These are phyloP conservation scores for Epinephelus cyanopodus DNA, from an alignment of 2,113 vertebrate genomes.

Conservation along the genomic window DNA sequence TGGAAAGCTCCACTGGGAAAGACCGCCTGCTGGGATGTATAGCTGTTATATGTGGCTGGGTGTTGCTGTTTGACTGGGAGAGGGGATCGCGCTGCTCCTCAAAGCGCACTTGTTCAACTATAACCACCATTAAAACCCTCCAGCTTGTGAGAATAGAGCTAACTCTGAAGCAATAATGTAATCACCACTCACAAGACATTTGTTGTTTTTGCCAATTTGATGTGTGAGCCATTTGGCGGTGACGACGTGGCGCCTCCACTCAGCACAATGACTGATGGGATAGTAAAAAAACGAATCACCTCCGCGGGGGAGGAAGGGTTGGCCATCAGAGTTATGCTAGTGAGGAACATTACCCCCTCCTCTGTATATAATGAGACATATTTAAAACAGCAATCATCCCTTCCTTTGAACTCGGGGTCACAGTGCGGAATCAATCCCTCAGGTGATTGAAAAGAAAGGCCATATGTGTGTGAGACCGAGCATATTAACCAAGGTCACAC, in stretches of 20 bases:
- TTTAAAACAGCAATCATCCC: slow-evolving; percentile 83
- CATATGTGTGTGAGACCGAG: slow-evolving; percentile 62
- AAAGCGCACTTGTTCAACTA: slow-evolving; percentile 19
- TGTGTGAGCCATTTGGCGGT: slow-evolving; percentile 35
- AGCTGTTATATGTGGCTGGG: neutral
- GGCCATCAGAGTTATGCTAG: slow-evolving; percentile 56
- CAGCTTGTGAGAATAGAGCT: slow-evolving; percentile 2
- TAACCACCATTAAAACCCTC: slow-evolving; percentile 22
- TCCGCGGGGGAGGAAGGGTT: slow-evolving; percentile 49
- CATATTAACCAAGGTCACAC: slow-evolving; percentile 80
- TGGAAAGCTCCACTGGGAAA: slow-evolving; percentile 38
- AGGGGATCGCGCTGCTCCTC: neutral
- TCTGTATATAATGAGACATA: slow-evolving; percentile 82
- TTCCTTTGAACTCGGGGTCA: slow-evolving; percentile 76
- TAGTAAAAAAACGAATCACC: slow-evolving; percentile 69
- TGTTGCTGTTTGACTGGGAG: slow-evolving; percentile 25
- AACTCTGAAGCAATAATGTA: neutral
- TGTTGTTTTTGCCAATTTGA: slow-evolving; percentile 46
- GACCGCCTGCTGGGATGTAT: slow-evolving; percentile 36
- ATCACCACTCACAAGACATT: neutral
- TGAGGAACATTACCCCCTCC: slow-evolving; percentile 71
- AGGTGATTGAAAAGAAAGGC: slow-evolving; percentile 80
- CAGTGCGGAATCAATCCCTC: slow-evolving; percentile 75
- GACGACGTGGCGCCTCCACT: slow-evolving; percentile 45
- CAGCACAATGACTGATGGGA: slow-evolving; percentile 71